Conservation (phyloP, 2,888 invertebrate genomes). For the Malthinus flaveolus region DNA sequence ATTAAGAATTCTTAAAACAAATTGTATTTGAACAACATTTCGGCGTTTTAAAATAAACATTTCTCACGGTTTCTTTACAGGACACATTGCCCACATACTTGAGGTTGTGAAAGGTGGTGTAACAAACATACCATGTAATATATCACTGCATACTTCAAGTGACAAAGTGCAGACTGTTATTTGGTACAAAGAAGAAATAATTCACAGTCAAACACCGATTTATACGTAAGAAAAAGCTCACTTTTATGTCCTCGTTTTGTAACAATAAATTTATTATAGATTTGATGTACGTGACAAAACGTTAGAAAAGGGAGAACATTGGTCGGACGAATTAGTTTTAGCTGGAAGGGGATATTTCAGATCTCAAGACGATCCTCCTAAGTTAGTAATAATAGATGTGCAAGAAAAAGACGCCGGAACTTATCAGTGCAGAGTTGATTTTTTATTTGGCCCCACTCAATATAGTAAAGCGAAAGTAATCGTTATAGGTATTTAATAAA, state of each 20-base stretch:
- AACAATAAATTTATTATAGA: constrained; percentile 52
- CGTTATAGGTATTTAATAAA: constrained; percentile 57
- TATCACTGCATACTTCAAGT: constrained; percentile 19
- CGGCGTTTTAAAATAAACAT: constrained; percentile 1
- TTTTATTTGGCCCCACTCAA: constrained; percentile 84
- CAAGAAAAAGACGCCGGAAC: constrained; percentile 77
- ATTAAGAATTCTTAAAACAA: background rate
- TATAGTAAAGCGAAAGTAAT: constrained; percentile 86
- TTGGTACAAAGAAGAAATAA: constrained; percentile 19
- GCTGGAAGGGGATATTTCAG: constrained; percentile 78
- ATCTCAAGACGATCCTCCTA: constrained; percentile 73
- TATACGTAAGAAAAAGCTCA: constrained; percentile 18
- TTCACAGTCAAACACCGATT: constrained; percentile 15
- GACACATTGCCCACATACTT: constrained; percentile 10
- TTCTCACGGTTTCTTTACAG: constrained; percentile 12
- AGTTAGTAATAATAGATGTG: constrained; percentile 74
- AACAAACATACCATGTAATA: constrained; percentile 24
- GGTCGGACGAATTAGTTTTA: constrained; percentile 77
- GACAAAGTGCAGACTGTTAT: constrained; percentile 25
- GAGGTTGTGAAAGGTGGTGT: constrained; percentile 26
- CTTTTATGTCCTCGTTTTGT: background rate
- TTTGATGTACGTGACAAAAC: constrained; percentile 75
- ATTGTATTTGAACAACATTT: background rate
- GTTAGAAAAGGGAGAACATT: constrained; percentile 75
- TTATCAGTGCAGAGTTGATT: constrained; percentile 88